Evolutionary conservation across 2,797 vertebrate genomes (phyloP).

Genomic region (Eptatretus atami): DNA sequence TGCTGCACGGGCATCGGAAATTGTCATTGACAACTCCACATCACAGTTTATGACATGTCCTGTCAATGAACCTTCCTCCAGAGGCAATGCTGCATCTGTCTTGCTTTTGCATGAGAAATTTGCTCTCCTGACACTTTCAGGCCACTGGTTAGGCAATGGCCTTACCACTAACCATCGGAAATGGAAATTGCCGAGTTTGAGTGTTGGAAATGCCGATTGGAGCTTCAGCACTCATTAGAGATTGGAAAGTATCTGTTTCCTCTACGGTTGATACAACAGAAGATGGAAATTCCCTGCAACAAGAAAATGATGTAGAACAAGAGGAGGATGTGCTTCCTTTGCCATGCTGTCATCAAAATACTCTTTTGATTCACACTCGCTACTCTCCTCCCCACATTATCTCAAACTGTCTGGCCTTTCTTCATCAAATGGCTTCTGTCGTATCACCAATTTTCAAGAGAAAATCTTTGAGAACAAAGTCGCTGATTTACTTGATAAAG

Average conservation of each 20-base stretch:
- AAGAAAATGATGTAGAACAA: too few species aligned
- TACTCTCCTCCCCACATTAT: too few species aligned
- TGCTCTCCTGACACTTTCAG: slow-evolving; percentile 35
- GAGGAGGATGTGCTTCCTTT: too few species aligned
- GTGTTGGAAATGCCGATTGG: not conserved
- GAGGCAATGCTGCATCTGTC: not conserved
- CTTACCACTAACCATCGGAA: slow-evolving; percentile 2
- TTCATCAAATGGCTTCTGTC: too few species aligned
- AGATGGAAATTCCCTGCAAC: too few species aligned
- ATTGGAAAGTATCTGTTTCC: too few species aligned
- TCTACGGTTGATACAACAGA: too few species aligned
- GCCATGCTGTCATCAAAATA: too few species aligned
- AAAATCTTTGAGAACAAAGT: too few species aligned
- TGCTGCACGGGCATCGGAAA: slow-evolving; percentile 16
- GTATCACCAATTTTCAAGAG: too few species aligned
- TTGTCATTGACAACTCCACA: not conserved
- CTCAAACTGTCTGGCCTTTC: too few species aligned
- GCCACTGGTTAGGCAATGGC: slow-evolving; percentile 33
- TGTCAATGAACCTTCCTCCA: not conserved
- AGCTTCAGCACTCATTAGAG: not conserved
- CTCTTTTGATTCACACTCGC: too few species aligned
- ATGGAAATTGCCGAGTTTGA: slow-evolving; percentile 17
- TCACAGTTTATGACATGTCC: not conserved
- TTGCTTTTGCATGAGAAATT: slow-evolving; percentile 17
- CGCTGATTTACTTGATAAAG: slow-evolving; percentile 19